Evolutionary conservation across 2,797 vertebrate genomes (phyloP).

Genomic region (Phrynocephalus guinanensis): DNA sequence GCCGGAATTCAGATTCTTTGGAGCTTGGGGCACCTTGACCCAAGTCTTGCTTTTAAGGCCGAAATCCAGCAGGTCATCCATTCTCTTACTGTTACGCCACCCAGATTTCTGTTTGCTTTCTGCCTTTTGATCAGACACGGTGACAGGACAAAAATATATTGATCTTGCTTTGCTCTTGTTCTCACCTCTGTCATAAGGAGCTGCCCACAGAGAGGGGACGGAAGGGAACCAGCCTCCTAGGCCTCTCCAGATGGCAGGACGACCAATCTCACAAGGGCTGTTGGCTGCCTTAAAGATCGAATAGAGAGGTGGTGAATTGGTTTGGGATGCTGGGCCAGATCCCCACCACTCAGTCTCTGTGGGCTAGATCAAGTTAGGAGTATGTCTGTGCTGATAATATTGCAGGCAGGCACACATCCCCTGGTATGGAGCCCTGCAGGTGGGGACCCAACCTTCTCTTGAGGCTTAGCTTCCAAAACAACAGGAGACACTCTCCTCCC

Average conservation of each 20-base stretch:
- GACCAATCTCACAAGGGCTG: not conserved
- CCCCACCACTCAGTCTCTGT: no score
- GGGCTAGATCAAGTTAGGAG: no score
- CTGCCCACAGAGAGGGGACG: fast-evolving
- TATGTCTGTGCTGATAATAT: no score
- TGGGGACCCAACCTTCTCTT: no score
- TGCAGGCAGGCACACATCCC: no score
- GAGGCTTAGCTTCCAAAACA: not conserved
- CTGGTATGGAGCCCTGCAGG: no score
- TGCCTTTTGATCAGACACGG: not conserved
- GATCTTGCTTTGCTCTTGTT: not conserved
- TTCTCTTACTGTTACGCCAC: not conserved
- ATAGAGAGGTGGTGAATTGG: no score
- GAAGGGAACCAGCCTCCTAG: conserved; percentile 14
- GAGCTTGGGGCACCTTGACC: not conserved
- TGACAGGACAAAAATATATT: not conserved
- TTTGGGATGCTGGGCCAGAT: no score
- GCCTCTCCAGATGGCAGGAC: conserved; percentile 30
- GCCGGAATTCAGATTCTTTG: not conserved
- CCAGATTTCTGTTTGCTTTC: not conserved
- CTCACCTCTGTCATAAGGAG: not conserved
- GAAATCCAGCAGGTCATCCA: not conserved
- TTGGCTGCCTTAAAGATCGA: not conserved
- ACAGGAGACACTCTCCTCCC: conserved; percentile 20
- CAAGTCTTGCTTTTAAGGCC: not conserved